phyloP scores from a whole-genome alignment of 2,797 vertebrate genomes.

The Pagetopsis macropterus region DNA sequence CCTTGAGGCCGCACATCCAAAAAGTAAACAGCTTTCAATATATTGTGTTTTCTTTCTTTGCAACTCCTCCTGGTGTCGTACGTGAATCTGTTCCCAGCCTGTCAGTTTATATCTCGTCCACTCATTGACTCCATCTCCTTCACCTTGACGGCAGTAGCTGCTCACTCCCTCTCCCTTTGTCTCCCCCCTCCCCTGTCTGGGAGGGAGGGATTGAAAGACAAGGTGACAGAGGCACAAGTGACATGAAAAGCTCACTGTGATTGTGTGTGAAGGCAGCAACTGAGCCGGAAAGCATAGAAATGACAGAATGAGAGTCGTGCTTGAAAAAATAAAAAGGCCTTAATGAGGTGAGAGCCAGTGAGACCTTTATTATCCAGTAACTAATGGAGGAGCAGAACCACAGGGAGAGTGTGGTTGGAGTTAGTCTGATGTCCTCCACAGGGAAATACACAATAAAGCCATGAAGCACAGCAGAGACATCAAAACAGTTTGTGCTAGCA shows the following conservation, averaged over 20 bases:
- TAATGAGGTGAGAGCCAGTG: slow-evolving; percentile 45
- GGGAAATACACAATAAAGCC: slow-evolving; percentile 8
- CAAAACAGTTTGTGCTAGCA: slow-evolving; percentile 11
- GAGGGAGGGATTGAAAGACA: slow-evolving; percentile 62
- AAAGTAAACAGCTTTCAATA: slow-evolving; percentile 42
- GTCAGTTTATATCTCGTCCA: slow-evolving; percentile 50
- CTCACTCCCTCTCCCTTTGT: slow-evolving; percentile 52
- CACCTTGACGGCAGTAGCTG: slow-evolving; percentile 53
- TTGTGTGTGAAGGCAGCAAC: slow-evolving; percentile 14
- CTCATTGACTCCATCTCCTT: slow-evolving; percentile 47
- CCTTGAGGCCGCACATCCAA: slow-evolving; percentile 50
- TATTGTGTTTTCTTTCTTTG: slow-evolving; percentile 12
- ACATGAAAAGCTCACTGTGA: slow-evolving; percentile 37
- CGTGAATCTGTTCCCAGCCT: slow-evolving; percentile 43
- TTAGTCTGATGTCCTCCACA: slow-evolving; percentile 20
- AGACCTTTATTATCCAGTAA: slow-evolving; percentile 57
- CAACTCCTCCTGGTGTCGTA: slow-evolving; percentile 32
- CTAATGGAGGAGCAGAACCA: slow-evolving; percentile 41
- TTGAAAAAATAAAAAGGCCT: slow-evolving; percentile 36
- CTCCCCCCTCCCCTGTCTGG: slow-evolving; percentile 45
- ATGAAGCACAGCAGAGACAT: slow-evolving; percentile 12
- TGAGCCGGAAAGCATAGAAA: slow-evolving; percentile 34
- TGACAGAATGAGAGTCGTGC: slow-evolving; percentile 35
- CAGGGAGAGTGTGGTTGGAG: slow-evolving; percentile 27
- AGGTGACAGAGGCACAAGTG: slow-evolving; percentile 63